Base-by-base conservation (phyloP, 2,113 vertebrate species). In the Neodontobutis hainanensis region DNA sequence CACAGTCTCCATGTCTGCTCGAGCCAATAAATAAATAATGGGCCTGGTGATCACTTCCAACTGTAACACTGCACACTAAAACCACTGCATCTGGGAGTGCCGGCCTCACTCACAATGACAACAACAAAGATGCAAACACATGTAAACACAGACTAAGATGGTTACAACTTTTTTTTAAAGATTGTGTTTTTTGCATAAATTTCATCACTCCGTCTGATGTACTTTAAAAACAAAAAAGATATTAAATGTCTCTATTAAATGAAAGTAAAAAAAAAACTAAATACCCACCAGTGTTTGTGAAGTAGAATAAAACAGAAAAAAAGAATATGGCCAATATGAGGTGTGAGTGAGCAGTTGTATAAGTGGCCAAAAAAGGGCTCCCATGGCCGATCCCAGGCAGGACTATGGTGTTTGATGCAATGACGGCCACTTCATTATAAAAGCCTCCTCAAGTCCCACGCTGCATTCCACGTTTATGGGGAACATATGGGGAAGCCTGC, bases 381-480 rank as follows among this genome's bases (percentile, higher is more conserved):
- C 64, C 61, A 79, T 71, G 72, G 78, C 77, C 65, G 52, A 45
- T 67, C 61, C 69, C 45, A 80, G 67, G 77, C 78, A 82, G 81
- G 77, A 70, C 74, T 80, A 43, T 72, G 85, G 89, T 84, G 88
- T 92, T 91, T 93, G 91, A 92, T 92, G 89, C 90, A 90, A 89
- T 81, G 88, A 91, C 85, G 91, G 89, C 89, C 87, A 90, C 89
- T 91, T 92, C 82, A 91, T 92, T 91, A 91, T 88, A 83, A 89
- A 88, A 85, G 80, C 89, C 89, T 92, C 88, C 89, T 90, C 85
- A 84, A 91, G 90, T 92, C 91, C 91, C 92, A 91, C 84, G 75
- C 89, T 90, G 90, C 91, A 92, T 93, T 92, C 92, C 92, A 87
- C 67, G 82, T 92, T 87, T 92, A 89, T 90, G 65, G 90, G 76